Base-by-base conservation (phyloP, 2,797 vertebrate species). In the Eidolon dupreanum region DNA sequence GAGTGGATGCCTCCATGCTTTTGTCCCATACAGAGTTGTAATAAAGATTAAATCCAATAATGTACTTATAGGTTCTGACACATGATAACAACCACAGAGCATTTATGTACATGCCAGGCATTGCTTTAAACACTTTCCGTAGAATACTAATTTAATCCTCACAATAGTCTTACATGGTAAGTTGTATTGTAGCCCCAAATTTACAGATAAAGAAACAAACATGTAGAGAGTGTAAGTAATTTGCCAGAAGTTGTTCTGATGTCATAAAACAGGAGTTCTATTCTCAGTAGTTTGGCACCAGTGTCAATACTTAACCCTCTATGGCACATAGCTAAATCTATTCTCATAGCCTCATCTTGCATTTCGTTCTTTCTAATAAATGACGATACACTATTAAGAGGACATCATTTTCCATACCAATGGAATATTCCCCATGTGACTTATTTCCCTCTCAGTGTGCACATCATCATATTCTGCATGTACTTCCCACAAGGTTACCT, bases 341-440 rank as follows among this genome's bases (percentile, higher is more conserved):
- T 83, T 92, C 38, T 17, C 15, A 36, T 1, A 68, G 8, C 22
- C 26, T 41, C 5, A 20, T 51, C 2, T 28, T 63, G 43, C 6
- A 74, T 68, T 28, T 10, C 5, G 8, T 41, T 59, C 12, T 53
- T 46, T 77, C 22, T 36, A 51, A 63, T 61, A 28, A 55, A 55
- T 6, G 28, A 15, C 9, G 6, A 16, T 41, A 26, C 3, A 1
- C 16, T 26, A 26, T 17, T 26, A 11, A 22, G 55, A 49, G 17
- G 17, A n/a, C 6, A 5, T 38, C 1, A 17, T 1, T 7, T 10
- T 31, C 9, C 5, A 3, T 36, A 13, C 8, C 66, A 13, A 0
- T 4, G 22, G 31, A 57, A 33, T 0, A 1, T 20, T 88, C 16
- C 22, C 0, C 3, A 2, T 16, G 24, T 0, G 2, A 36, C 11